Base-by-base conservation (phyloP, 2,888 invertebrate species). In the Drosophila testacea region DNA sequence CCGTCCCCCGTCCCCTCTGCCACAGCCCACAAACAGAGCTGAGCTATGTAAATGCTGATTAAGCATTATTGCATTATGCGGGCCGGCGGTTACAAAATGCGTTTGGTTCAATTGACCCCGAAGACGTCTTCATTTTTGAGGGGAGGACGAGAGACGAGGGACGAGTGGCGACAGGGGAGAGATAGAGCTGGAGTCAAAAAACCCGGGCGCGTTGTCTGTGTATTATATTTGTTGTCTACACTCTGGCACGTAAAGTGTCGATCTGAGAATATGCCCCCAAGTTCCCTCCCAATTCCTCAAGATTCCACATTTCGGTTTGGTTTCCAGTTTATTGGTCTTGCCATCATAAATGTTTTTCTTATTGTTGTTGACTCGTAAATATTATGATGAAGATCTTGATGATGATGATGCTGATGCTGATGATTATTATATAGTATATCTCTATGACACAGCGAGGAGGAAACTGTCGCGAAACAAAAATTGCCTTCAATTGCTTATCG, bases 21-120 rank as follows among this genome's bases (percentile, higher is more conserved):
- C n/a, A 6, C 27, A 13, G 34, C 27, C 47, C 47, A 30, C 38
- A 22, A 27, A 13, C 27, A 6, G 27, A 44, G 7, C 42, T 38
- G 32, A 34, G 34, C n/a, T 30, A 47, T 81, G 84, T 81, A 78
- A 81, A 64, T 79, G 81, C 69, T 81, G 75, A 85, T 85, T 85
- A 85, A 83, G 78, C 52, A 74, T 84, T 66, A 77, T 84, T 83
- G 79, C 80, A 85, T 79, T 83, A 83, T 83, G 83, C 85, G 83
- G 83, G 83, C 57, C 55, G 55, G 2, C 61, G 51, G 73, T 81
- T 83, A 85, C 79, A 79, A 85, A 83, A 84, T 78, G 85, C 76
- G 78, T 83, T 81, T 72, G 65, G 66, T 57, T 81, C 80, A 83
- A 83, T 83, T 83, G 85, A 85, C 83, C 81, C 76, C 68, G 56